Base-by-base conservation (phyloP, 2,797 vertebrate species). In the Poecilia velifera region DNA sequence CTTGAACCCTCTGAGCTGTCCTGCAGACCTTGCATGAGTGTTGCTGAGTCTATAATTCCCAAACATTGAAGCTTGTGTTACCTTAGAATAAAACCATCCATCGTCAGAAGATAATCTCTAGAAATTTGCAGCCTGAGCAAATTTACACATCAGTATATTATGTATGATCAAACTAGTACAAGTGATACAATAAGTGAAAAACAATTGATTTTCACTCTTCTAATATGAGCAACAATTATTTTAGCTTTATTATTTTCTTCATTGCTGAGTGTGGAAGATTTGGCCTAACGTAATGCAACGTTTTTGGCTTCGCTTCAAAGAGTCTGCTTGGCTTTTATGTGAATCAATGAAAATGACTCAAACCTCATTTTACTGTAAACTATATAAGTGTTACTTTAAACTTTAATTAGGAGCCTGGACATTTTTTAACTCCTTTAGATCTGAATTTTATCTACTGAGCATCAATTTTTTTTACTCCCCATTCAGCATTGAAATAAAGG, bases 21-120 rank as follows among this genome's bases (percentile, higher is more conserved):
- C 76, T 86, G 77, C 88, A 91, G 87, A 86, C 78, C 51, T 73
- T 72, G 49, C 46, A 77, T 31, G 64, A 41, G 77, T 81, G 64
- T 84, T 70, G 41, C 59, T 25, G 66, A 74, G 73, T 81, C 14
- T 2, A 51, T 10, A 43, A 82, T 73, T 86, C 43, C 22, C 34
- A 41, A 39, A 36, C 51, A 22, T 59, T 76, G 80, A 59, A 74
- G 45, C 43, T 41, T 34, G 25, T 10, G 49, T 41, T 31, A 31
- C 59, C 28, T 36, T 74, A 55, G 8, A 77, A 12, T 20, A 77
- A 78, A 22, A 45, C 14, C 59, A 49, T 12, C 39, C 18, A 25
- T 41, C 14, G 3, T 47, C 34, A 39, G 43, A 75, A 13, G 18
- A 22, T 76, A 18, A 57, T 71, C 41, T n/a, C 25, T 71, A 16